Evolutionary conservation across 1,140 invertebrate species (phyloP).

Genomic region (Tetragonula clypearis): DNA sequence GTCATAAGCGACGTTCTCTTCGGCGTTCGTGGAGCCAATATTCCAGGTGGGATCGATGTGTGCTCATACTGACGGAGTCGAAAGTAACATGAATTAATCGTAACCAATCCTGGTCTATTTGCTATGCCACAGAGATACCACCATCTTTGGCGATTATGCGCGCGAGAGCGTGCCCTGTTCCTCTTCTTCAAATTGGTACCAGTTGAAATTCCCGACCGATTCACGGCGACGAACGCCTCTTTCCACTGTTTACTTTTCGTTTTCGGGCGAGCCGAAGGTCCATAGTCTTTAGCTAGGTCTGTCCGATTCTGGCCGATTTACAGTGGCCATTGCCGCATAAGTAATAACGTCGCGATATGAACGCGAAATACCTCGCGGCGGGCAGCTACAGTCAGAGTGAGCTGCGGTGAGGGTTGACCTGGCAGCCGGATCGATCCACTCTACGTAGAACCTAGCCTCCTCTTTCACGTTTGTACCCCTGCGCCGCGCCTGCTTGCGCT

Average conservation of each 20-base stretch:
- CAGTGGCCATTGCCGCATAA: slow-evolving; percentile 48
- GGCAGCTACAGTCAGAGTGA: slow-evolving; percentile 55
- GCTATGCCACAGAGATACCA: slow-evolving; percentile 1
- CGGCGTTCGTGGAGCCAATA: slow-evolving; percentile 18
- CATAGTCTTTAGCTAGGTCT: neutral
- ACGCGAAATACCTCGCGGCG: slow-evolving; percentile 60
- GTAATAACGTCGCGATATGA: slow-evolving; percentile 67
- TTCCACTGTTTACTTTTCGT: neutral
- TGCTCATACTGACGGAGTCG: neutral
- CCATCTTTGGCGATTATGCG: neutral
- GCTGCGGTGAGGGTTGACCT: slow-evolving; percentile 70
- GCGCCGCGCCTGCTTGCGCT: slow-evolving; percentile 67
- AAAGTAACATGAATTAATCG: slow-evolving; percentile 54
- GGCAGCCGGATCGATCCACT: slow-evolving; percentile 71
- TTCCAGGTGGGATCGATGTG: slow-evolving; percentile 29
- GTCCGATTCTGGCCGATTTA: slow-evolving; percentile 46
- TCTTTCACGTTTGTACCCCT: slow-evolving; percentile 65
- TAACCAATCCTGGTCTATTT: slow-evolving; percentile 37
- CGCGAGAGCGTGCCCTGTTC: no score
- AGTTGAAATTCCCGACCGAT: neutral
- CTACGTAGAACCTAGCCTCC: slow-evolving; percentile 66
- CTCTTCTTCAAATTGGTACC: neutral
- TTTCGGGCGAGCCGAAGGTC: neutral
- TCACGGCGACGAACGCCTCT: no score
- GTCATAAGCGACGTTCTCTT: slow-evolving; percentile 36